Evolutionary conservation across 2,113 vertebrate genomes (phyloP).

Genomic region (Spilogale gracilis): DNA sequence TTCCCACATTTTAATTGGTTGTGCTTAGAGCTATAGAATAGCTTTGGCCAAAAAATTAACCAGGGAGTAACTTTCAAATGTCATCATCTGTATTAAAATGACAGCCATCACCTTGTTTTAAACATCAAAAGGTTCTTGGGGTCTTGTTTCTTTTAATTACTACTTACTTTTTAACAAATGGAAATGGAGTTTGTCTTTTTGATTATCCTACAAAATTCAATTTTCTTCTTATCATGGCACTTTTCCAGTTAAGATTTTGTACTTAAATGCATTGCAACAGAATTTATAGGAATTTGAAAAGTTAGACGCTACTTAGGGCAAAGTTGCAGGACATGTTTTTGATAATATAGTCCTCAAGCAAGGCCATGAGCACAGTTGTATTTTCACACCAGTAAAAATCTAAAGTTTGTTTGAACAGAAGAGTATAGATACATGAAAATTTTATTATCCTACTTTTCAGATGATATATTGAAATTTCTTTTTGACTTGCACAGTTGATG

Average conservation of each 20-base stretch:
- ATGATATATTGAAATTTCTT: background rate
- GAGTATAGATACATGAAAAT: background rate
- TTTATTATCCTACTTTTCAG: background rate
- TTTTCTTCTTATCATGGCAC: background rate
- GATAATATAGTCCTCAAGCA: background rate
- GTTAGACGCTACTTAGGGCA: background rate
- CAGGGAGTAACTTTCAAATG: conserved; percentile 46
- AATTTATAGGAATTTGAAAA: background rate
- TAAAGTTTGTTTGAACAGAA: background rate
- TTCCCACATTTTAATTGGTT: conserved; percentile 78
- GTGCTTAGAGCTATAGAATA: conserved; percentile 67
- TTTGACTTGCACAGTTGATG: background rate
- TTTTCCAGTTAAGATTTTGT: background rate
- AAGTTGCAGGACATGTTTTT: background rate
- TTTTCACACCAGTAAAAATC: background rate
- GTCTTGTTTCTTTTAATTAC: conserved; percentile 20
- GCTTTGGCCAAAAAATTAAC: conserved; percentile 53
- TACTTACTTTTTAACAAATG: conserved; percentile 40
- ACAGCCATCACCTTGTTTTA: background rate
- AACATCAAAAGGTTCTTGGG: background rate
- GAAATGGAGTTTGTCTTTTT: conserved; percentile 56
- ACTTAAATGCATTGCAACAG: background rate
- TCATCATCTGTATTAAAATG: conserved; percentile 36
- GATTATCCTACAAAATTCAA: background rate
- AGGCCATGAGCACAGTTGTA: background rate